Evolutionary conservation across 2,797 vertebrate species (phyloP).

Genomic region (Ctenosaura bakeri): DNA sequence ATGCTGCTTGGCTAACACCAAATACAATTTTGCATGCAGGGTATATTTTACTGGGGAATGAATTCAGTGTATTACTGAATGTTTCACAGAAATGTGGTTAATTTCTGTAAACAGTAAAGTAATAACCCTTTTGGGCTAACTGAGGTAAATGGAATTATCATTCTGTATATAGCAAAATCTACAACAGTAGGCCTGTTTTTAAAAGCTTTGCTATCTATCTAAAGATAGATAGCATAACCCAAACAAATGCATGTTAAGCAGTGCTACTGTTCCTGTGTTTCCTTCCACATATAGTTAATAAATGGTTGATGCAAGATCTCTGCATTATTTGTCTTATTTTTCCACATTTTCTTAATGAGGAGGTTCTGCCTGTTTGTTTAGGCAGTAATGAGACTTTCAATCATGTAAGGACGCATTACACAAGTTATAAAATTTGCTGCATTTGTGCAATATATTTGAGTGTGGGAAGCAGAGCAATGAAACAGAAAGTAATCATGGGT

Average conservation of each 20-base stretch:
- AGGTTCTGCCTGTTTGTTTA: neutral
- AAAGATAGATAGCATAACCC: neutral
- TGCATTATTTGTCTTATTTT: neutral
- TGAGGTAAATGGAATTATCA: neutral
- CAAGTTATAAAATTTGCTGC: neutral
- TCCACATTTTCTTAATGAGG: neutral
- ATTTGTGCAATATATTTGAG: neutral
- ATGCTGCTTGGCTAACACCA: conserved; percentile 5
- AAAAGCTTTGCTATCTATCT: neutral
- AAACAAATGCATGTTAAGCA: neutral
- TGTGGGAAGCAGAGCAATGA: neutral
- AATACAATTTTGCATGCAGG: conserved; percentile 18
- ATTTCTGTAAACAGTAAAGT: conserved; percentile 10
- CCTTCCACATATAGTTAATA: conserved; percentile 14
- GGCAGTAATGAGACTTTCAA: neutral
- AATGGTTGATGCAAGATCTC: neutral
- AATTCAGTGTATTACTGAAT: conserved; percentile 24
- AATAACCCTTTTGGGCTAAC: neutral
- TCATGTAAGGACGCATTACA: conserved; percentile 9
- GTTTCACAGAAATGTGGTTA: conserved; percentile 17
- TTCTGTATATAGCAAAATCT: neutral
- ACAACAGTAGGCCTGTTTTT: neutral
- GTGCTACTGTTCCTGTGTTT: neutral
- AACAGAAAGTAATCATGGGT: neutral
- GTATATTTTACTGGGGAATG: conserved; percentile 1